Evolutionary conservation across 35 echinoderm and acorn worm genomes (phyloP), one percentile per base, ranked within the genome.

Genomic region (Ophiothrix spiculata): DNA sequence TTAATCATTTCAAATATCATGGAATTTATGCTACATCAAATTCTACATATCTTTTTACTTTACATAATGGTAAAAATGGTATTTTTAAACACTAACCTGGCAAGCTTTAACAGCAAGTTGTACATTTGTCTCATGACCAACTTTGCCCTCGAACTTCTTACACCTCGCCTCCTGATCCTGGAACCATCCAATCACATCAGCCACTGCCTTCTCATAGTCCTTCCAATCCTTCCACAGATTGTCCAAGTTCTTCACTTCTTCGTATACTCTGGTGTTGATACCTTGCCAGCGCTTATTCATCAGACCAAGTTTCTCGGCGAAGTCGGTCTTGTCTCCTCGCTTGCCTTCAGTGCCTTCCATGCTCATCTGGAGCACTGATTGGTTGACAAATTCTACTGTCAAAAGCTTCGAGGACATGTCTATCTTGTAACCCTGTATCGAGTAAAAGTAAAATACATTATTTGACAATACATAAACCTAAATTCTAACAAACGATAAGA

Each of bases 311-410:
- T 88, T 85, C 75, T 99, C 96, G 56, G 96, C 96, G 82, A 99
- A 94, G 78, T 99, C 96, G 1, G 96, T 92, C 64, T 99, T 99
- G 75, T 99, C 96, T 19, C 83, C 89, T 56, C 96, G 75, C 73
- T 91, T 83, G 32, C 86, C 78, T 39, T 94, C 89, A 15, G 25
- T n/a, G 16, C 88, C 60, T 38, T 94, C 89, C 33, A 91, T 81
- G 37, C 95, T 94, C 78, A 91, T 94, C 38, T 89, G 92, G 35
- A 90, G 80, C 1, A 93, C 84, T 31, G 91, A 91, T 36, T 98
- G 95, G 86, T 98, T 98, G 81, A 98, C 89, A 87, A 98, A 98
- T 78, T 98, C 95, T 33, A 94, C 85, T 3, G 95, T 98, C 0
- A 98, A 83, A 25, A 87, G 85, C 79, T 98, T 93, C 33, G 92